Conservation (phyloP, 2,888 invertebrate species). For the Drosophila neotestacea region DNA sequence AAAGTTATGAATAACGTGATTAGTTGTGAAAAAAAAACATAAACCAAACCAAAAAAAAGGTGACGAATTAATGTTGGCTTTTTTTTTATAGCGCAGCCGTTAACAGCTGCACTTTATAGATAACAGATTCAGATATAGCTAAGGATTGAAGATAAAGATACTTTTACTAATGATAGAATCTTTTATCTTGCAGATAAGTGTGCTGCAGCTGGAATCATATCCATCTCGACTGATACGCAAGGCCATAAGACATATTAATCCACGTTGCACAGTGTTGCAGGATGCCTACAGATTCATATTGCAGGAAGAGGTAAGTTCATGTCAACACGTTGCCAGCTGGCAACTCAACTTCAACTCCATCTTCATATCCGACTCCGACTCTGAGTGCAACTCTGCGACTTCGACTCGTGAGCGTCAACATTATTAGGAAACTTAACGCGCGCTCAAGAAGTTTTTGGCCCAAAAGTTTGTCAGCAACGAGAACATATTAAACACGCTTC, state of each 20-base stretch:
- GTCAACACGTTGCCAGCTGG: constrained; percentile 44
- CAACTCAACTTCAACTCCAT: constrained; percentile 15
- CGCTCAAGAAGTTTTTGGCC: constrained; percentile 64
- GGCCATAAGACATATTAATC: constrained; percentile 81
- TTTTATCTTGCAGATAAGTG: constrained; percentile 73
- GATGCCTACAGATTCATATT: constrained; percentile 83
- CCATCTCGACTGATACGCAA: constrained; percentile 84
- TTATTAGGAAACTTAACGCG: constrained; percentile 79
- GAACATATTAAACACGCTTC: constrained; percentile 77
- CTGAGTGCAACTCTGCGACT: constrained; percentile 14
- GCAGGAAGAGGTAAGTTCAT: constrained; percentile 83
- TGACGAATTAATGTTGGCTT: constrained; percentile 41
- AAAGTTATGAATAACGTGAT: constrained; percentile 80
- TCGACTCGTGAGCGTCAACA: constrained; percentile 62
- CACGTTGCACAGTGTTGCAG: constrained; percentile 69
- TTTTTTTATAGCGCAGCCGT: constrained; percentile 39
- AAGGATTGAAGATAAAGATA: not conserved
- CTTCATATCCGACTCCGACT: constrained; percentile 6
- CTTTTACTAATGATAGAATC: not conserved
- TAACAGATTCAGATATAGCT: not conserved
- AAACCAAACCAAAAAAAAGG: constrained; percentile 32
- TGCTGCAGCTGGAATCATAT: constrained; percentile 81
- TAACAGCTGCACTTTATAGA: constrained; percentile 24
- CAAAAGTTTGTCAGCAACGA: constrained; percentile 72
- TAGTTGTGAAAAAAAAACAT: constrained; percentile 68